These are phyloP conservation scores for Frankliniella intonsa DNA, from an alignment of 2,888 invertebrate species.

Conservation along the genomic window DNA sequence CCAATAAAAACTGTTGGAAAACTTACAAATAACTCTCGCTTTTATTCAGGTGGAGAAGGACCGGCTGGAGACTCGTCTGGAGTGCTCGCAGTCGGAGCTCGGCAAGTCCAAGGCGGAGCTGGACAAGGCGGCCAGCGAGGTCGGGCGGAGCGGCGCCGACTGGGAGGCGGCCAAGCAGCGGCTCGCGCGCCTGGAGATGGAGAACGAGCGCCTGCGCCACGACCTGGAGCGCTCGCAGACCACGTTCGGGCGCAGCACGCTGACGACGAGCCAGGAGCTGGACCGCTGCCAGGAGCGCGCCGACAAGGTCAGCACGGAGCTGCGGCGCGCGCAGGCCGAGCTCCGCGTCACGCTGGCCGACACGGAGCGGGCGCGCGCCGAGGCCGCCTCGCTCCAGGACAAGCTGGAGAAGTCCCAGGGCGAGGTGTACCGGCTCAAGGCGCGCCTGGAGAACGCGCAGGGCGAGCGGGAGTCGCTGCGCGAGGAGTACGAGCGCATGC, in stretches of 20 bases:
- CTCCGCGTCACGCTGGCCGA: constrained; percentile 87
- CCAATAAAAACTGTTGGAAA: too few relatives aligned
- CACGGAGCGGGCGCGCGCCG: constrained; percentile 77
- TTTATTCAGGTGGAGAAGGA: constrained; percentile 68
- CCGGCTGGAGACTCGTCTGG: constrained; percentile 81
- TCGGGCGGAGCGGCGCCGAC: constrained; percentile 82
- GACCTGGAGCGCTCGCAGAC: constrained; percentile 80
- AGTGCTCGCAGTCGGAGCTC: constrained; percentile 87
- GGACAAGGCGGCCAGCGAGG: constrained; percentile 86
- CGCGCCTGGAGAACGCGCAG: constrained; percentile 90
- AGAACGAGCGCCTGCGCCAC: constrained; percentile 82
- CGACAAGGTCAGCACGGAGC: constrained; percentile 77
- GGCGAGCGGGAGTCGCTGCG: constrained; percentile 89
- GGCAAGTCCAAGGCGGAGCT: constrained; percentile 92
- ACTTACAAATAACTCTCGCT: too few relatives aligned
- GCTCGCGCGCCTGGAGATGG: constrained; percentile 77
- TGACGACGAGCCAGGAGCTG: constrained; percentile 76
- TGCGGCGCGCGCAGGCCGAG: constrained; percentile 84
- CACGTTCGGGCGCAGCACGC: constrained; percentile 74
- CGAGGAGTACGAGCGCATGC: constrained; percentile 85
- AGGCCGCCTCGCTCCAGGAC: constrained; percentile 80
- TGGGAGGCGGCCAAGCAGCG: constrained; percentile 82
- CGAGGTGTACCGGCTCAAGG: constrained; percentile 89
- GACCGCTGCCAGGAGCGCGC: constrained; percentile 78
- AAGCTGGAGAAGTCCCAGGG: constrained; percentile 92